These are phyloP conservation scores for Crossaster papposus DNA, from an alignment of 53 echinoderm and acorn worm genomes.

Conservation along the genomic window DNA sequence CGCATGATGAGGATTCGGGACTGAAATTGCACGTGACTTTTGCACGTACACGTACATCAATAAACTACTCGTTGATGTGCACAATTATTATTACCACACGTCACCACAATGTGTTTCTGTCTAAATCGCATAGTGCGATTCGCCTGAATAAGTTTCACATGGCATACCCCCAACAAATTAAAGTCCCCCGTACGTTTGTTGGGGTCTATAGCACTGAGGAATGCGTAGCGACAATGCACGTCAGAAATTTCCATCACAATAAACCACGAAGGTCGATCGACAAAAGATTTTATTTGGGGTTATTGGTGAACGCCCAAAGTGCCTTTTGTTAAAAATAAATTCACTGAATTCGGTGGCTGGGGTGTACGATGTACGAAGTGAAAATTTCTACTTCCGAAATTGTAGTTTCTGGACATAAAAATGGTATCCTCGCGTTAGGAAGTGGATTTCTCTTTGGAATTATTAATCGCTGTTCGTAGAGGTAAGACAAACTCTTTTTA, in stretches of 20 bases:
- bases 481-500: background rate
- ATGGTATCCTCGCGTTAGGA: background rate
- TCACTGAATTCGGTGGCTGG: background rate
- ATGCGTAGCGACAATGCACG: background rate
- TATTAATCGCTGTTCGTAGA: background rate
- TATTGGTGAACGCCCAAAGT: slow-evolving; percentile 46
- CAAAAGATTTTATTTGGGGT: slow-evolving; percentile 28
- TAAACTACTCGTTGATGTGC: no score
- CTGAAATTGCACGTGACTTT: no score
- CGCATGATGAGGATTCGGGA: no score
- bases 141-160: background rate
- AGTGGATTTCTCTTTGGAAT: background rate
- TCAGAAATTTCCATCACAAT: slow-evolving; percentile 41
- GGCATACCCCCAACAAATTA: background rate
- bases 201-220: no score
- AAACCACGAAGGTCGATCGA: background rate
- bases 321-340: slow-evolving; percentile 1
- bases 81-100: no score
- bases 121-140: no score
- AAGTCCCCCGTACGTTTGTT: background rate
- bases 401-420: background rate
- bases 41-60: no score
- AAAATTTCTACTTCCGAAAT: background rate
- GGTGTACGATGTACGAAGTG: background rate
- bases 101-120: background rate